Percentiles rank a stretch among this genome's conserved stretches.
phyloP scores from a whole-genome alignment of 2,113 vertebrate species.

The Lampris incognitus region DNA sequence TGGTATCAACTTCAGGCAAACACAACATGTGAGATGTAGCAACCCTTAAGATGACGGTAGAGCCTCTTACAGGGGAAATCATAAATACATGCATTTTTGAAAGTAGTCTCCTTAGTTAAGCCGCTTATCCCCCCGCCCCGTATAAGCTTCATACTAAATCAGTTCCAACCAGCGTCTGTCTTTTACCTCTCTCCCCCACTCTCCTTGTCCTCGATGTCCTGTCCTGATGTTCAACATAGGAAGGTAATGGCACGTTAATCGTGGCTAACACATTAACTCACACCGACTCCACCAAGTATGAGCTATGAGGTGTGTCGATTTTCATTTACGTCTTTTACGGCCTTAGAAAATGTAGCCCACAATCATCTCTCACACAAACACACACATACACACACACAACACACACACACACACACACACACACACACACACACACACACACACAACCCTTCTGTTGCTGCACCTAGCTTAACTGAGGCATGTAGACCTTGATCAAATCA shows the following conservation, averaged over 20 bases:
- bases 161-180: neutral
- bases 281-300: neutral
- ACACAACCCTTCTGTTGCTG: slow-evolving; percentile 28
- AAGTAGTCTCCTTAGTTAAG: too few relatives aligned
- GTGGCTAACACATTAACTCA: neutral
- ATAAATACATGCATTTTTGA: too few relatives aligned
- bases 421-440: slow-evolving; percentile 7
- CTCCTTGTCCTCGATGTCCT: neutral
- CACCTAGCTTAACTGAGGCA: slow-evolving; percentile 42
- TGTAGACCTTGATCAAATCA: slow-evolving; percentile 28
- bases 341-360: neutral
- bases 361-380: neutral
- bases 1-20: too few relatives aligned
- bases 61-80: too few relatives aligned
- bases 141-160: neutral
- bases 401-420: slow-evolving; percentile 14
- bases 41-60: too few relatives aligned
- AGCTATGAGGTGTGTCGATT: slow-evolving; percentile 7
- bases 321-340: slow-evolving; percentile 12
- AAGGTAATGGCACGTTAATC: neutral
- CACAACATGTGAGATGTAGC: too few relatives aligned
- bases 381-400: slow-evolving; percentile 32
- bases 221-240: neutral
- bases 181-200: neutral
- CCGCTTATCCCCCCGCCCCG: too few relatives aligned